A percentile compares a stretch with the other conserved stretches of the same genome.
phyloP scores from a whole-genome alignment of 1,140 invertebrate species.

The Drosophila erecta region DNA sequence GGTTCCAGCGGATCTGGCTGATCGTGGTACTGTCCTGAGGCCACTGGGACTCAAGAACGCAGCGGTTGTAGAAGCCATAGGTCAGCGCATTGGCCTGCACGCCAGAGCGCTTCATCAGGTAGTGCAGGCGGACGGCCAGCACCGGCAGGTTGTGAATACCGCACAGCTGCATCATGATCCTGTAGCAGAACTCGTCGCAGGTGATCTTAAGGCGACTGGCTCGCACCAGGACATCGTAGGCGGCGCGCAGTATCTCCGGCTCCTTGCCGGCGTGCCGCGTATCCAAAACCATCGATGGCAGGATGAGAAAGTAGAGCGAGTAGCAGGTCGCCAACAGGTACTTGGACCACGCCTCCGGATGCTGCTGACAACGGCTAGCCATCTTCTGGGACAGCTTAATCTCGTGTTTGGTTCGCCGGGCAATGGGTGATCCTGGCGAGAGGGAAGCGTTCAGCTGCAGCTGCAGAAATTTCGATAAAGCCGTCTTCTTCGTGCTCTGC shows the following conservation, averaged over 20 bases:
- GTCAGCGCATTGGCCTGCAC: conserved; percentile 99
- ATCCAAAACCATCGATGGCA: conserved; percentile 91
- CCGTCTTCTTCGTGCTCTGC: conserved; percentile 82
- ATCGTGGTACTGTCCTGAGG: conserved; percentile 93
- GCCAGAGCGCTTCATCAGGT: conserved; percentile 97
- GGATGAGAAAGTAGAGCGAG: conserved; percentile 98
- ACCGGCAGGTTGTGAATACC: conserved; percentile 97
- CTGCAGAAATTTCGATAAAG: conserved; percentile 80
- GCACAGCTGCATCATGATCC: conserved; percentile 99
- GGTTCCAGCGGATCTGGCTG: conserved; percentile 95
- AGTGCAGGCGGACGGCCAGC: conserved; percentile 96
- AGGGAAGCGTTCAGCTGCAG: conserved; percentile 84
- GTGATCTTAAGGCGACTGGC: conserved; percentile 93
- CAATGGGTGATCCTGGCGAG: conserved; percentile 94
- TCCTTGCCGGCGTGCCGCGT: conserved; percentile 87
- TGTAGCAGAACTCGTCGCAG: conserved; percentile 98
- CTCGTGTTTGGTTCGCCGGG: conserved; percentile 96
- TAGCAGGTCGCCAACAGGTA: conserved; percentile 94
- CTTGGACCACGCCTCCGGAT: conserved; percentile 95
- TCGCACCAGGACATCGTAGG: conserved; percentile 94
- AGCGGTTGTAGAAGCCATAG: conserved; percentile 93
- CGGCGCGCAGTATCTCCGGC: conserved; percentile 91
- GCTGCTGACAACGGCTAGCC: conserved; percentile 90
- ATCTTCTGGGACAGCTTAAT: conserved; percentile 95
- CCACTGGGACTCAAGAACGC: conserved; percentile 97